Percentiles rank a stretch among this genome's conserved stretches.
These are phyloP conservation scores for Spilogale gracilis DNA, from an alignment of 2,113 vertebrate genomes.

Conservation along the genomic window DNA sequence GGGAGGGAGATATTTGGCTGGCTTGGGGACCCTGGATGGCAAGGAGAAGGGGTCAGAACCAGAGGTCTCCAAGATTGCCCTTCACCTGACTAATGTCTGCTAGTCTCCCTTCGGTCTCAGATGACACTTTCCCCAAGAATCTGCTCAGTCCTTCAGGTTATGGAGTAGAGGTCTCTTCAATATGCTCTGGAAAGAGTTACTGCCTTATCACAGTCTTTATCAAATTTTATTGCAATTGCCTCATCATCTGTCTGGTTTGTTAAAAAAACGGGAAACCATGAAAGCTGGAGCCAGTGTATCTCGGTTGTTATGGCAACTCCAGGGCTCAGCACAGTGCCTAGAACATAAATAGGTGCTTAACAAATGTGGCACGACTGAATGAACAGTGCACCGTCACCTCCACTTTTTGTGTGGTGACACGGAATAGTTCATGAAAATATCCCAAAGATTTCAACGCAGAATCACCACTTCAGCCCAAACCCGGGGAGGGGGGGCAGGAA, in stretches of 20 bases:
- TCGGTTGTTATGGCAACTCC: slow-evolving; percentile 62
- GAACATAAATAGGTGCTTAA: slow-evolving; percentile 67
- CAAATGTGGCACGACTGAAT: slow-evolving; percentile 50
- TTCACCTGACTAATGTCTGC: slow-evolving; percentile 6
- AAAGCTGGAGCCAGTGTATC: slow-evolving; percentile 39
- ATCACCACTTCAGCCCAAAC: not conserved
- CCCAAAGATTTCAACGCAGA: not conserved
- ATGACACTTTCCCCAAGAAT: not conserved
- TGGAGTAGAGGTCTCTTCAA: not conserved
- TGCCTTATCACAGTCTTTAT: slow-evolving; percentile 11
- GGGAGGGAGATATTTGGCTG: not conserved
- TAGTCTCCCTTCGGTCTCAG: not conserved
- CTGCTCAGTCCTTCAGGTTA: not conserved
- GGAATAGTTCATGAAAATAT: slow-evolving; percentile 51
- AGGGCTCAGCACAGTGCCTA: slow-evolving; percentile 16
- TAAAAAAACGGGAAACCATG: slow-evolving; percentile 41
- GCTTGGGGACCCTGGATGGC: not conserved
- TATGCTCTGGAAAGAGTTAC: not conserved
- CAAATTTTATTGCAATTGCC: slow-evolving; percentile 5
- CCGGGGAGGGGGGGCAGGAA: not conserved
- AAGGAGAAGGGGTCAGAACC: not conserved
- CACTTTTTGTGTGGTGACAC: not conserved
- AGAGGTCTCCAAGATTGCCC: not conserved
- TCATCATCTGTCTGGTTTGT: slow-evolving; percentile 49
- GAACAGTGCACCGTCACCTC: slow-evolving; percentile 1